Conservation (phyloP, 2,888 invertebrate species). For the Syrista parreyssii region DNA sequence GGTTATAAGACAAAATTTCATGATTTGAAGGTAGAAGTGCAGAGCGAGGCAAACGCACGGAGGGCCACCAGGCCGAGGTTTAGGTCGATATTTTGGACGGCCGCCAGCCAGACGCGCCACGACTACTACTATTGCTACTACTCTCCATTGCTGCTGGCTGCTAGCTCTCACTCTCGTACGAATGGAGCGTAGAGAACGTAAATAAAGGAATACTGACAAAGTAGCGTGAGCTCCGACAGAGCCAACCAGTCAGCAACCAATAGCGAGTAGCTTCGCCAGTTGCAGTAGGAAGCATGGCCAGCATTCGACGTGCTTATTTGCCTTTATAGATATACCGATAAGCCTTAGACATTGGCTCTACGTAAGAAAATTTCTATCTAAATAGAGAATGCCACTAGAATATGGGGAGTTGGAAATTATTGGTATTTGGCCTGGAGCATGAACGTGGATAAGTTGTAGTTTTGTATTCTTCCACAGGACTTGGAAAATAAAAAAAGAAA, state of each 20-base stretch:
- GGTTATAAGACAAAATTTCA: slow-evolving; percentile 21
- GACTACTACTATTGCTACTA: slow-evolving; percentile 4
- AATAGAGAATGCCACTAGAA: too few relatives aligned
- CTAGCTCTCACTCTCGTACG: slow-evolving; percentile 31
- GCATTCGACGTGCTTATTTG: not conserved
- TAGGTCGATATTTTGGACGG: slow-evolving; percentile 48
- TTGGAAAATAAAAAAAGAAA: too few relatives aligned
- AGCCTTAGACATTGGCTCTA: too few relatives aligned
- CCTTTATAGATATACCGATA: slow-evolving; percentile 1
- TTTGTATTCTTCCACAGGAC: too few relatives aligned
- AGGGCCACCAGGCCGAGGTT: slow-evolving; percentile 31
- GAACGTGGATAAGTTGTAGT: too few relatives aligned
- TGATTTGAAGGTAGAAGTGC: slow-evolving; percentile 19
- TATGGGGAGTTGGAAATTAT: too few relatives aligned
- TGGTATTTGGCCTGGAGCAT: too few relatives aligned
- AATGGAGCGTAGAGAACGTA: slow-evolving; percentile 33
- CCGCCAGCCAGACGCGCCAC: slow-evolving; percentile 45
- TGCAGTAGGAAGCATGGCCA: too few relatives aligned
- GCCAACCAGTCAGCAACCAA: not conserved
- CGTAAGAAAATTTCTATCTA: too few relatives aligned
- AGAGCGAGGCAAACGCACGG: slow-evolving; percentile 26
- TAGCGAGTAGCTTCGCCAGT: not conserved
- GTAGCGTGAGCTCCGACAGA: not conserved
- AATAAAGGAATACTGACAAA: slow-evolving; percentile 28
- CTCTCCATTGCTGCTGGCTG: too few relatives aligned